Evolutionary conservation across 1,140 invertebrate genomes (phyloP), one percentile per base, ranked within the genome.

Genomic region (Drosophila lacertosa): DNA sequence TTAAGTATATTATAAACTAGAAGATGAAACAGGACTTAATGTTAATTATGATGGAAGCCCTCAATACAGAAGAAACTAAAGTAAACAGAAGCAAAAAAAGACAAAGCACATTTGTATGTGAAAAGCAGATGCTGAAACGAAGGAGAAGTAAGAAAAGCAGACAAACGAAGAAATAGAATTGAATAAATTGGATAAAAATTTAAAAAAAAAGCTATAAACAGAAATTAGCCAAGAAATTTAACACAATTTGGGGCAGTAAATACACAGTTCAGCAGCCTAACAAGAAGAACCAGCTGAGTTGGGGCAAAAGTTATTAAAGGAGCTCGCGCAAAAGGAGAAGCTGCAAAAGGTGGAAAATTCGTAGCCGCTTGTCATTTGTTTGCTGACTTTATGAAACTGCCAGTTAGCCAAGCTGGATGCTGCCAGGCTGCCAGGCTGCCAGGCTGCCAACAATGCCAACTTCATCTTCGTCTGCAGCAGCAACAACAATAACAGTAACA

Each of bases 321-420:
- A 33, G 15, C 6, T 15, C 26, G 3, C 4, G 10, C 3, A 2
- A 33, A 0, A n/a, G n/a, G n/a, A n/a, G n/a, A n/a, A 11, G 24
- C 22, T 32, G 13, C n/a, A 7, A 24, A 26, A 45, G 22, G 20
- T 11, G 45, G 6, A 7, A 16, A 59, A 70, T 65, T n/a, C 11
- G 11, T 10, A 60, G 76, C 59, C 48, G 75, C 68, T 72, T 81
- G 79, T 68, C 81, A 84, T 86, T 84, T 86, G 77, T 88, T 84
- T 74, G 70, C 54, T 53, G 53, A 86, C 77, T 86, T 86, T 86
- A 86, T 84, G 77, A 70, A 84, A 80, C 51, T 50, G 69, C 47
- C 68, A 29, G 40, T 35, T 39, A 3, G 24, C 22, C 32, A 42
- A 32, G 7, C 6, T 42, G 47, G 24, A 26, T 5, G 33, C 29